phyloP scores from a whole-genome alignment of 1,140 invertebrate species.

The Sinonovacula constricta region DNA sequence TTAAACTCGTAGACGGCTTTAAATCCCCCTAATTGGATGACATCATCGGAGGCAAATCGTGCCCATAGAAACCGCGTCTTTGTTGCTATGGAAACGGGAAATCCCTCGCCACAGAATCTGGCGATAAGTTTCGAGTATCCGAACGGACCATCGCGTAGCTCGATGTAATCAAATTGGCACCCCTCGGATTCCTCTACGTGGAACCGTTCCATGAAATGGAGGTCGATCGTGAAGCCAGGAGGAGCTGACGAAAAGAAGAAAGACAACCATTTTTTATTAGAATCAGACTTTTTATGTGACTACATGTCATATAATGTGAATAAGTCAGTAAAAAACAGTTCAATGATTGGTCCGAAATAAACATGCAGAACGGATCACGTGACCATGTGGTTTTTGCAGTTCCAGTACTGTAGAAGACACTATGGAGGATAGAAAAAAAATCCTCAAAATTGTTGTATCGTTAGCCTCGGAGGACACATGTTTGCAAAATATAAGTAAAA shows the following conservation, averaged over 20 bases:
- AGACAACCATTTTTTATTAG: background rate
- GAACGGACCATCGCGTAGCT: constrained; percentile 90
- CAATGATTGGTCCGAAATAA: too few species aligned
- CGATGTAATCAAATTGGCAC: constrained; percentile 91
- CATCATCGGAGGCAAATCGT: constrained; percentile 90
- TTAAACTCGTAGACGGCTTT: constrained; percentile 84
- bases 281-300: background rate
- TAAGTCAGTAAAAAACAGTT: too few species aligned
- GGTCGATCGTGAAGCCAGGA: constrained; percentile 85
- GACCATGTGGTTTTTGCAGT: too few species aligned
- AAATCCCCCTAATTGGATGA: constrained; percentile 90
- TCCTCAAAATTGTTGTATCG: too few species aligned
- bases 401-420: too few species aligned
- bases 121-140: constrained; percentile 87
- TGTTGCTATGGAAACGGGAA: constrained; percentile 88
- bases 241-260: constrained; percentile 83
- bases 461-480: too few species aligned
- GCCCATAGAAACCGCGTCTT: constrained; percentile 89
- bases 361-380: too few species aligned
- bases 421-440: too few species aligned
- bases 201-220: constrained; percentile 91
- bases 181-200: constrained; percentile 85
- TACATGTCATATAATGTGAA: too few species aligned
- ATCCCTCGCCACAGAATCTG: constrained; percentile 87
- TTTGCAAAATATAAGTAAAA: too few species aligned